Base-by-base conservation (phyloP, 1,140 invertebrate species). In the Drosophila arizonae region DNA sequence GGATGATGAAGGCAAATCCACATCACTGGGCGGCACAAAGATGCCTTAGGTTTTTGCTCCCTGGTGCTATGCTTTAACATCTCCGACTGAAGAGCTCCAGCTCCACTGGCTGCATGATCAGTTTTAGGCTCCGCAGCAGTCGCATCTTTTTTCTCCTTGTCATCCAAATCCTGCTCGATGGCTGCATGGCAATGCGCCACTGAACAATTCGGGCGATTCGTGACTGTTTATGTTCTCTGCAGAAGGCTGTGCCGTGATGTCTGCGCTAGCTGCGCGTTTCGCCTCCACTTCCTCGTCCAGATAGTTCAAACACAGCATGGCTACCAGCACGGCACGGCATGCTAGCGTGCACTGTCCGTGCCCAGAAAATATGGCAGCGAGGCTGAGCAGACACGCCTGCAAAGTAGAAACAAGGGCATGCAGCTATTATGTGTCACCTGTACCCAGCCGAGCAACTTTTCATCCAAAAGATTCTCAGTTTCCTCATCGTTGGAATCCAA, bases 281-380 rank as follows among this genome's bases (percentile, higher is more conserved):
- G 55, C 92, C 81, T 94, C 93, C 9, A 93, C 92, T 90, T 95
- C 95, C 81, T 97, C 95, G 26, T 95, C 94, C 51, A 98, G 80
- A 90, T 99, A 99, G 65, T 96, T 96, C n/a, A 98, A 93, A 91
- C 98, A 99, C 10, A 98, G 98, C 88, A 99, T 96, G 0, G 97
- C 96, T 91, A 96, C 98, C 15, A 99, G 92, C 13, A 17, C 17
- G 98, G 98, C 72, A 99, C 96, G 90, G 97, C 95, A 92, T 99
- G 98, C 93, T 97, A 97, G 94, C 97, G 94, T 17, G 96, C 96
- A 93, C 97, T 98, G 30, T 96, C 97, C 51, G 97, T 95, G 15
- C 98, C 98, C 11, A 99, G 93, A 92, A 98, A 98, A 93, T 99
- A 99, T 1, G 98, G 98, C 79, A 97, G 96, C 3, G 96, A 94